Evolutionary conservation across 30 jellyfish, hydroid and myxozoan genomes (phyloP).

Genomic region (Aurelia sp.): DNA sequence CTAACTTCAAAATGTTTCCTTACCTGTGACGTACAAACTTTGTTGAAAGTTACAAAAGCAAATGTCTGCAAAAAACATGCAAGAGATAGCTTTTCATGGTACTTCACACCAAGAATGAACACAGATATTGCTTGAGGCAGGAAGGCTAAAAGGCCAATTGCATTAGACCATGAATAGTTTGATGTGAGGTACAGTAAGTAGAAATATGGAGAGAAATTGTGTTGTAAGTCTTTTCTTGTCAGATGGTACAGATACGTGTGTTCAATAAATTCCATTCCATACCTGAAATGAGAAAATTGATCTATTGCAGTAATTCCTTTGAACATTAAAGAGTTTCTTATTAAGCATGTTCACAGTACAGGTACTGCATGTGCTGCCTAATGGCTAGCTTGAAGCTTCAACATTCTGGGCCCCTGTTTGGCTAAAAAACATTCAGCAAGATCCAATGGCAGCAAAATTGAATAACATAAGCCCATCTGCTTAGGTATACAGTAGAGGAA

Average conservation of each 20-base stretch:
- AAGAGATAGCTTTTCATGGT: conserved; percentile 57
- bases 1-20: neutral
- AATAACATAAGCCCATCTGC: too few species aligned
- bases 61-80: conserved; percentile 91
- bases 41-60: conserved; percentile 97
- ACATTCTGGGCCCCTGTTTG: too few species aligned
- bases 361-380: too few species aligned
- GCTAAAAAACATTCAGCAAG: too few species aligned
- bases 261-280: conserved; percentile 82
- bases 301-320: too few species aligned
- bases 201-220: conserved; percentile 92
- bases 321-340: too few species aligned
- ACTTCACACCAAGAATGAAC: conserved; percentile 67
- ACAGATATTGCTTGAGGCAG: conserved; percentile 85
- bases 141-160: conserved; percentile 76
- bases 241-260: conserved; percentile 86
- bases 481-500: too few species aligned
- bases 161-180: conserved; percentile 48
- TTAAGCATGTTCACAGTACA: too few species aligned
- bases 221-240: conserved; percentile 83
- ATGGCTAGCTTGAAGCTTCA: too few species aligned
- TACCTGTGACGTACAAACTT: conserved; percentile 99
- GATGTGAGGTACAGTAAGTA: conserved; percentile 59
- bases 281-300: conserved; percentile 59
- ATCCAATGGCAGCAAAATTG: too few species aligned